phyloP scores from a whole-genome alignment of 2,797 vertebrate genomes.

The Mus minutoides region DNA sequence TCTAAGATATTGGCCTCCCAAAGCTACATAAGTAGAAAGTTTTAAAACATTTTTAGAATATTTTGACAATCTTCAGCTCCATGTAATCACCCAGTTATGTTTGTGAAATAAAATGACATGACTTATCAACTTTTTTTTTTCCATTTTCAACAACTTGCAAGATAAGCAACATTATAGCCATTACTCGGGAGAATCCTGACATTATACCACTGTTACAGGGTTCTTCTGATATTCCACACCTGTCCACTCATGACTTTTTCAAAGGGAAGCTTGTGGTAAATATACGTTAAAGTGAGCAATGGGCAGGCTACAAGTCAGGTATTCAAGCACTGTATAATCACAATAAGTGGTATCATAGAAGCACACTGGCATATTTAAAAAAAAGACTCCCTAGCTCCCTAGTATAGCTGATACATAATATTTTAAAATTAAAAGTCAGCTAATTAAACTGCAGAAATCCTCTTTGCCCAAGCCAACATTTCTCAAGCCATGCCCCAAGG shows the following conservation, averaged over 20 bases:
- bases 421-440: not conserved
- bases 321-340: not conserved
- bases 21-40: slow-evolving; percentile 48
- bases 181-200: not conserved
- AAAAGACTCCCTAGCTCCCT: not conserved
- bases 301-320: not conserved
- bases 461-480: not conserved
- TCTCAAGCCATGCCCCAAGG: not conserved
- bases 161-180: not conserved
- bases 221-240: not conserved
- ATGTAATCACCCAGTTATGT: not conserved
- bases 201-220: not conserved
- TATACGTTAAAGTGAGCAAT: not conserved
- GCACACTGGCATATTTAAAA: not conserved
- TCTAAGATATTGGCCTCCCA: not conserved
- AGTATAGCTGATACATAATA: not conserved
- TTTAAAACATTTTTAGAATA: slow-evolving; percentile 51
- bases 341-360: not conserved
- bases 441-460: not conserved
- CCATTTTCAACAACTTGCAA: not conserved
- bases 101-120: slow-evolving; percentile 36
- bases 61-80: slow-evolving; percentile 24
- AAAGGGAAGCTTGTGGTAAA: not conserved
- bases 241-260: not conserved
- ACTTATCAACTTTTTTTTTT: not conserved